Percentiles rank a stretch among this genome's conserved stretches.
phyloP scores from a whole-genome alignment of 2,888 invertebrate genomes.

The Dryocosmus kuriphilus region DNA sequence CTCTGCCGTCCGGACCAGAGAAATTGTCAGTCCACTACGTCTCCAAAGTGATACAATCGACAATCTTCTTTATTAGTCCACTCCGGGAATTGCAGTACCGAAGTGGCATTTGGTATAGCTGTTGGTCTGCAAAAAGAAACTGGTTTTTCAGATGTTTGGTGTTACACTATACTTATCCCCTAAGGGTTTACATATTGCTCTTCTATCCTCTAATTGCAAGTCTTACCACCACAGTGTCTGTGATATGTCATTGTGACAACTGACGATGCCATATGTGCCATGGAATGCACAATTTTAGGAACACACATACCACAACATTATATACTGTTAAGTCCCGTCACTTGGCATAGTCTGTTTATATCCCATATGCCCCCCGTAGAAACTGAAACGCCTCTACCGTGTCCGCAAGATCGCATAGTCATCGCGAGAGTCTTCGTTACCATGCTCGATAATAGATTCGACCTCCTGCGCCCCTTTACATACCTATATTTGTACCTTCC shows the following conservation, averaged over 20 bases:
- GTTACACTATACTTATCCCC: no score
- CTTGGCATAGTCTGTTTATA: not conserved
- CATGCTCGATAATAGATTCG: constrained; percentile 58
- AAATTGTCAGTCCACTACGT: constrained; percentile 40
- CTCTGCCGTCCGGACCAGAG: constrained; percentile 50
- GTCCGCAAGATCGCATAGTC: constrained; percentile 69
- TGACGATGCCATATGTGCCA: not conserved
- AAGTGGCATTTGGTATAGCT: not conserved
- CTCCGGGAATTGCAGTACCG: constrained; percentile 3
- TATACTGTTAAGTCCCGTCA: not conserved
- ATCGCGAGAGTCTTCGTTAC: constrained; percentile 59
- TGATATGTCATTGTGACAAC: not conserved
- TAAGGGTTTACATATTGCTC: no score
- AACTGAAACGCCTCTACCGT: constrained; percentile 74
- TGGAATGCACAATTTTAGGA: not conserved
- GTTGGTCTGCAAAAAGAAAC: not conserved
- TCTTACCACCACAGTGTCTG: no score
- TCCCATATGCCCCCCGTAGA: constrained; percentile 67
- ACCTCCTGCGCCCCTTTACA: constrained; percentile 33
- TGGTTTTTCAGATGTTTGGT: not conserved
- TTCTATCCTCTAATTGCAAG: no score
- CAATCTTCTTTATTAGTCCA: constrained; percentile 30
- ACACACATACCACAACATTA: not conserved
- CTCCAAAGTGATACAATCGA: constrained; percentile 25
- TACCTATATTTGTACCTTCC: constrained; percentile 1